phyloP scores from a whole-genome alignment of 2,113 vertebrate species.

The Eidolon helvum region DNA sequence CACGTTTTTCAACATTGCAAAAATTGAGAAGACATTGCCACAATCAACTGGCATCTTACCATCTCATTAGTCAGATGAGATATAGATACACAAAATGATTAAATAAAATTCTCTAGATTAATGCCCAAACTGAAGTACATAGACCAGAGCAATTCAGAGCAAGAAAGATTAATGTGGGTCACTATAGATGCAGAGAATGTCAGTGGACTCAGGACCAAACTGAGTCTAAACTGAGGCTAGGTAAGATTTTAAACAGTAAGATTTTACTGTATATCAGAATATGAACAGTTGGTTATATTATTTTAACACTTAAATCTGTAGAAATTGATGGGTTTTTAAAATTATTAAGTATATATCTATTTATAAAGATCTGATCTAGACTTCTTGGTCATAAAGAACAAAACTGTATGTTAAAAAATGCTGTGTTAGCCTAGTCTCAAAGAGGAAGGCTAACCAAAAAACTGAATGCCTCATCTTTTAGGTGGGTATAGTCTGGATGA shows the following conservation, averaged over 20 bases:
- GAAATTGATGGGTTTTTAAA: background rate
- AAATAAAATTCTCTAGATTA: background rate
- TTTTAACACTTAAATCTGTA: constrained; percentile 8
- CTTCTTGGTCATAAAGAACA: background rate
- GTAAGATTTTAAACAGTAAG: background rate
- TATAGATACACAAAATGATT: background rate
- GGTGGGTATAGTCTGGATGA: background rate
- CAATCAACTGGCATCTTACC: background rate
- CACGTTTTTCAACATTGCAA: background rate
- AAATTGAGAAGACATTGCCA: background rate
- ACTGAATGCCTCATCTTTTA: background rate
- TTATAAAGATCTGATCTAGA: constrained; percentile 25
- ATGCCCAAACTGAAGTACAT: background rate
- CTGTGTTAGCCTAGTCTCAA: background rate
- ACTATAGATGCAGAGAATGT: background rate
- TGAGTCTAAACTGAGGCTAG: background rate
- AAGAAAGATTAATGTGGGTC: background rate
- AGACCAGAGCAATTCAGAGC: background rate
- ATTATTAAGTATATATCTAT: background rate
- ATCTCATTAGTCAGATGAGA: background rate
- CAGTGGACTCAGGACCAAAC: background rate
- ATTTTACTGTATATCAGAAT: background rate
- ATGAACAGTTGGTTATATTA: background rate
- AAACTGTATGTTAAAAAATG: background rate
- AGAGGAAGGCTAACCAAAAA: background rate